Evolutionary conservation across 2,888 invertebrate species (phyloP).

Genomic region (Chouioia cunea): DNA sequence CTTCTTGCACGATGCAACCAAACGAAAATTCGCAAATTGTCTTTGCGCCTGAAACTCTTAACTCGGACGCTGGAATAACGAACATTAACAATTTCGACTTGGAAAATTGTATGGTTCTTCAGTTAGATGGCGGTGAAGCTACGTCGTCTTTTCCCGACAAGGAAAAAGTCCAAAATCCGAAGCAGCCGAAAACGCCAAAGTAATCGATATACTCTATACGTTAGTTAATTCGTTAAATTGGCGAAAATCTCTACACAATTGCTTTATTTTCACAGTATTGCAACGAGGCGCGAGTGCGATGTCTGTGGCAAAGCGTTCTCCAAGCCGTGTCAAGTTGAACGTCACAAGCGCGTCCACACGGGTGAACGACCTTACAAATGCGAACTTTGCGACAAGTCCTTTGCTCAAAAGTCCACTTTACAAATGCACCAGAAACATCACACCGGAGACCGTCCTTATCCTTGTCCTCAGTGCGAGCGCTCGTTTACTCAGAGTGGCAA

Average conservation of each 20-base stretch:
- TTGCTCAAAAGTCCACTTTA: constrained; percentile 74
- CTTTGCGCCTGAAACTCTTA: background rate
- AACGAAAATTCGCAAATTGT: constrained; percentile 10
- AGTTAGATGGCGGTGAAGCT: constrained; percentile 39
- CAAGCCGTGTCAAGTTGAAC: constrained; percentile 71
- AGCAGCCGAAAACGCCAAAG: constrained; percentile 30
- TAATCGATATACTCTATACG: background rate
- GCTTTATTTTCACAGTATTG: constrained; percentile 6
- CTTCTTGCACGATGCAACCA: too few species aligned
- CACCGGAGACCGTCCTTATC: constrained; percentile 71
- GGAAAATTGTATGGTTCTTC: constrained; percentile 47
- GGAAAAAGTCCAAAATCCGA: background rate
- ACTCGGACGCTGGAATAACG: background rate
- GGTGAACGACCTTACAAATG: constrained; percentile 74
- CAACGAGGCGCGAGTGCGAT: constrained; percentile 59
- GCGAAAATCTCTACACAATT: background rate
- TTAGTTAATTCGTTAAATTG: background rate
- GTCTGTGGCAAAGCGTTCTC: constrained; percentile 71
- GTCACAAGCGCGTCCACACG: constrained; percentile 73
- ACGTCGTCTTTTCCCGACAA: constrained; percentile 3
- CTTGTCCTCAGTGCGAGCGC: constrained; percentile 73
- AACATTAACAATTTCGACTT: constrained; percentile 28
- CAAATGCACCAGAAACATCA: constrained; percentile 74
- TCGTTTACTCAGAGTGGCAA: constrained; percentile 74
- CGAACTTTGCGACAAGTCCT: constrained; percentile 72